These are phyloP conservation scores for Ceryle rudis DNA, from an alignment of 2,797 vertebrate genomes.

Conservation along the genomic window DNA sequence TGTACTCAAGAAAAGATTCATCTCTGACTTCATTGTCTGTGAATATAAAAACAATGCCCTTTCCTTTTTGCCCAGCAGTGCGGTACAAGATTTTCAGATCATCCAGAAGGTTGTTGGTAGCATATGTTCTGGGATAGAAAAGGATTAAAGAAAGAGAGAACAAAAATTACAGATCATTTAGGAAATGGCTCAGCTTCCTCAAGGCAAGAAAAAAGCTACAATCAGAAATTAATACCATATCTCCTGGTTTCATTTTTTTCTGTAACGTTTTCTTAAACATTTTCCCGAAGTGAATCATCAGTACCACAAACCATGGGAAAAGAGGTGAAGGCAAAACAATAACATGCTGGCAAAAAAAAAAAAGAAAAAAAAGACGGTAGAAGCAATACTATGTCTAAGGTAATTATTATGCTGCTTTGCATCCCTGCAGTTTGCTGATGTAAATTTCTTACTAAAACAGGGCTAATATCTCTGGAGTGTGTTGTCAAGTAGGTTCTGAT, in stretches of 20 bases:
- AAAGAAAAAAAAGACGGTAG: background rate
- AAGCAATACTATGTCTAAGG: background rate
- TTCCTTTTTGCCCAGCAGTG: constrained; percentile 83
- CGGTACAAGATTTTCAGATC: constrained; percentile 86
- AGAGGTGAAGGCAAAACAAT: background rate
- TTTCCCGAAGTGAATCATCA: background rate
- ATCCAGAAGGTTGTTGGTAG: constrained; percentile 85
- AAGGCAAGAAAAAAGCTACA: background rate
- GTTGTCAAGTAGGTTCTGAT: background rate
- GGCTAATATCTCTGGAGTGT: background rate
- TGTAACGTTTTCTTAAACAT: background rate
- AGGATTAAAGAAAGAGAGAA: background rate
- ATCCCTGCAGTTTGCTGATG: background rate
- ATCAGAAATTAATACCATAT: background rate
- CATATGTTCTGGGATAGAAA: constrained; percentile 80
- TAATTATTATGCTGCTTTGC: background rate
- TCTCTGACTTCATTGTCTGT: constrained; percentile 89
- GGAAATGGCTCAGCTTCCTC: background rate
- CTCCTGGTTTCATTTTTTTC: background rate
- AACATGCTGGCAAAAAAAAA: background rate
- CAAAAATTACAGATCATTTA: background rate
- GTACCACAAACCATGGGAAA: background rate
- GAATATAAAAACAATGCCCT: constrained; percentile 86
- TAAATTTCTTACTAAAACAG: background rate
- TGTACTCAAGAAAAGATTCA: constrained; percentile 87